A percentile compares a stretch with the other conserved stretches of the same genome.
Conservation (phyloP, 2,113 vertebrate species). For the Cynoglossus semilaevis region DNA sequence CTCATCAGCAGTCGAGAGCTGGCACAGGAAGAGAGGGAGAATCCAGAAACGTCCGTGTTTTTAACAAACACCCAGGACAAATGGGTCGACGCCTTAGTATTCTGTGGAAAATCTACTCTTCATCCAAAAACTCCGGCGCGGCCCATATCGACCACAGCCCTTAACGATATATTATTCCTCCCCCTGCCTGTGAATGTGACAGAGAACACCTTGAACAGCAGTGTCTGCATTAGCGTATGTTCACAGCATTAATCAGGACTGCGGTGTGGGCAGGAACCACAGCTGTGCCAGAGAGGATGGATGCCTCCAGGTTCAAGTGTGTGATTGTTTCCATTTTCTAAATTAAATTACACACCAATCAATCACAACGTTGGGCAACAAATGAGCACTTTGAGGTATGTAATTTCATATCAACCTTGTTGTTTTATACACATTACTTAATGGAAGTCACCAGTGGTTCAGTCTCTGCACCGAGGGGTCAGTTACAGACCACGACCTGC, state of each 20-base stretch:
- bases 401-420: background rate
- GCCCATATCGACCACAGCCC: constrained; percentile 33
- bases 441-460: constrained; percentile 3
- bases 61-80: constrained; percentile 20
- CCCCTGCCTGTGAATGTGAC: constrained; percentile 29
- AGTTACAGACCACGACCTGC: too few relatives aligned
- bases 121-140: constrained; percentile 22
- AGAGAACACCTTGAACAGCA: constrained; percentile 48
- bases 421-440: constrained; percentile 17
- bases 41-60: too few relatives aligned
- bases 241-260: constrained; percentile 41
- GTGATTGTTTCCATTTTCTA: constrained; percentile 26
- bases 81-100: constrained; percentile 39
- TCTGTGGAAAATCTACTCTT: constrained; percentile 27
- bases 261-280: constrained; percentile 21
- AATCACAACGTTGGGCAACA: constrained; percentile 12
- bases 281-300: constrained; percentile 29
- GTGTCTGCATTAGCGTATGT: constrained; percentile 22
- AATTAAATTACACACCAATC: constrained; percentile 39
- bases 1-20: too few relatives aligned
- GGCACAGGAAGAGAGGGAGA: background rate
- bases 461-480: background rate
- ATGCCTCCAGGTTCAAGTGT: constrained; percentile 25
- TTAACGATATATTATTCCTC: constrained; percentile 49
- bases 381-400: background rate